Percentiles rank a stretch among this genome's conserved stretches.
Evolutionary conservation across 2,888 invertebrate species (phyloP).

Genomic region (Himalopsyche anomala): DNA sequence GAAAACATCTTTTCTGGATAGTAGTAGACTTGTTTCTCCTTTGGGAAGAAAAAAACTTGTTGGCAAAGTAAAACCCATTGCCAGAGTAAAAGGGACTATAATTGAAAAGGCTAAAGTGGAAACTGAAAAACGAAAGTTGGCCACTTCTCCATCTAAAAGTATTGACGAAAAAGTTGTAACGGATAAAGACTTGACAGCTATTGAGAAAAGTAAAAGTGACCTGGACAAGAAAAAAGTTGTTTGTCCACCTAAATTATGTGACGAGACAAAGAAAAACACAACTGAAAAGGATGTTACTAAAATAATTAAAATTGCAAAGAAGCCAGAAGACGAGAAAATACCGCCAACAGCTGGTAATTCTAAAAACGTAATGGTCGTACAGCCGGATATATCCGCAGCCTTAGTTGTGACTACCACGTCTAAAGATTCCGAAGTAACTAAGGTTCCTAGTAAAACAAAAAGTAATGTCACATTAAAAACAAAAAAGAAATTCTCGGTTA

Average conservation of each 20-base stretch:
- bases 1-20: slow-evolving; percentile 61
- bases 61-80: slow-evolving; percentile 75
- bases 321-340: slow-evolving; percentile 45
- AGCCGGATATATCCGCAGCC: slow-evolving; percentile 42
- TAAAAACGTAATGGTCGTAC: slow-evolving; percentile 48
- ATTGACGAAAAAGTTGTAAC: slow-evolving; percentile 9
- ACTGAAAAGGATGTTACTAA: slow-evolving; percentile 58
- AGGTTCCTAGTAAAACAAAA: slow-evolving; percentile 19
- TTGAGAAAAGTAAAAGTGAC: slow-evolving; percentile 54
- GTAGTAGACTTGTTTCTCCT: slow-evolving; percentile 56
- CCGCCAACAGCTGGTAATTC: background rate
- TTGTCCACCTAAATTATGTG: slow-evolving; percentile 41
- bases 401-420: background rate
- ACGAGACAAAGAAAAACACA: slow-evolving; percentile 52
- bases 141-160: slow-evolving; percentile 68
- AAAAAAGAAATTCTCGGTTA: slow-evolving; percentile 46
- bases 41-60: slow-evolving; percentile 66
- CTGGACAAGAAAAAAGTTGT: slow-evolving; percentile 58
- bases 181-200: background rate
- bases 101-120: slow-evolving; percentile 73
- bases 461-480: slow-evolving; percentile 36
- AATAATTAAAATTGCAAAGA: slow-evolving; percentile 51
- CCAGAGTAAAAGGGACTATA: slow-evolving; percentile 75
- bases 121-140: slow-evolving; percentile 72
- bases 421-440: background rate